These are phyloP conservation scores for Sternotherus odoratus DNA, from an alignment of 2,797 vertebrate species.

Conservation along the genomic window DNA sequence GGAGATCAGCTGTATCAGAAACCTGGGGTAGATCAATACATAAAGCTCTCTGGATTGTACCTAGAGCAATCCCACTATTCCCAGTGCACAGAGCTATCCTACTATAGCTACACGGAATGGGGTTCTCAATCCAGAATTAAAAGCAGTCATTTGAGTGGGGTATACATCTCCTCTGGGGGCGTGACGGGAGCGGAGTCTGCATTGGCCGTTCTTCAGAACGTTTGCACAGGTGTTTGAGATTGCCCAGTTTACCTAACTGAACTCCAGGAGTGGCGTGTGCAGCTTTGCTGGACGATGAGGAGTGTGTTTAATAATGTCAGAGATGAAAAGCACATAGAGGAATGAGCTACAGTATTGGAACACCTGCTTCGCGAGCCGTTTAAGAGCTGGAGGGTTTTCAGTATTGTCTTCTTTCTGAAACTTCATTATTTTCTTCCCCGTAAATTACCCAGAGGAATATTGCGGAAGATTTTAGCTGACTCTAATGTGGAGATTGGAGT, in stretches of 20 bases:
- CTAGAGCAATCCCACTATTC: conserved; percentile 41
- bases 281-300: background rate
- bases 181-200: background rate
- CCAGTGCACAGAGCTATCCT: conserved; percentile 23
- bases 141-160: conserved; percentile 13
- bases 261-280: background rate
- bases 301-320: background rate
- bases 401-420: conserved; percentile 8
- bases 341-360: background rate
- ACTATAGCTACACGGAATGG: background rate
- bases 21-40: conserved; percentile 57
- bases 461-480: conserved; percentile 27
- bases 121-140: conserved; percentile 54
- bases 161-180: conserved; percentile 8
- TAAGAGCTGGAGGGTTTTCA: background rate
- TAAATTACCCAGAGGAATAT: conserved; percentile 44
- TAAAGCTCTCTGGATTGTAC: conserved; percentile 49
- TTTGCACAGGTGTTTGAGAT: background rate
- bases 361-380: background rate
- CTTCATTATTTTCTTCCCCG: conserved; percentile 4
- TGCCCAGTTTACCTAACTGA: background rate
- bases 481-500: conserved; percentile 32
- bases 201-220: background rate
- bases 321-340: background rate
- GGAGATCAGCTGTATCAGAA: conserved; percentile 56